These are phyloP conservation scores for Calyptommatus sinebrachiatus DNA, from an alignment of 2,113 vertebrate species.

Conservation along the genomic window DNA sequence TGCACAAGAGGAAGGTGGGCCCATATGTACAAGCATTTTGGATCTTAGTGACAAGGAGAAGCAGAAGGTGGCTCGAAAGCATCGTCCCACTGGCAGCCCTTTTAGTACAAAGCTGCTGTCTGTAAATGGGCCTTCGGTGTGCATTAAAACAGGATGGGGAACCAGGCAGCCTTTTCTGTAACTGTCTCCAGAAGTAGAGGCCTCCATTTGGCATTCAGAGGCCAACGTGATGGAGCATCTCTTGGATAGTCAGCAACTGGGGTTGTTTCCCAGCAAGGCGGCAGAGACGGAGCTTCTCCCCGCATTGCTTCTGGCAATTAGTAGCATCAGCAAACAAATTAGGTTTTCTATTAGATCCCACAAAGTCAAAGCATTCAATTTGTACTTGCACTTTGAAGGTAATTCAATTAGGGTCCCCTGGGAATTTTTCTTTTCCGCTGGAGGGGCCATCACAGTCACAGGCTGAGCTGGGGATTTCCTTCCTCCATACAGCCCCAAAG, in stretches of 20 bases:
- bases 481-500: not conserved
- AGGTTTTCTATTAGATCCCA: constrained; percentile 12
- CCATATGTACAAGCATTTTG: too few species aligned
- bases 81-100: too few species aligned
- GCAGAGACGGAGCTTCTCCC: not conserved
- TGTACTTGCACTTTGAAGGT: constrained; percentile 19
- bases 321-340: constrained; percentile 24
- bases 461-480: not conserved
- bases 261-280: not conserved
- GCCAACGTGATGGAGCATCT: not conserved
- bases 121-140: not conserved
- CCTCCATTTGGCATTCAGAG: not conserved
- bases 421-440: not conserved
- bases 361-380: not conserved
- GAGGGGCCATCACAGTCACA: not conserved
- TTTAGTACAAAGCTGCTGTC: too few species aligned
- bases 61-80: too few species aligned
- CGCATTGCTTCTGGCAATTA: constrained; percentile 17
- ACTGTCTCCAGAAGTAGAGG: not conserved
- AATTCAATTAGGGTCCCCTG: not conserved
- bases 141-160: not conserved
- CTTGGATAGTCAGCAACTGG: not conserved
- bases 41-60: too few species aligned
- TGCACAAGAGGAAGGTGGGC: too few species aligned
- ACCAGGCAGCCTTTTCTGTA: not conserved